Conservation (phyloP, 2,113 vertebrate species). For the Hippocampus guttulatus region DNA sequence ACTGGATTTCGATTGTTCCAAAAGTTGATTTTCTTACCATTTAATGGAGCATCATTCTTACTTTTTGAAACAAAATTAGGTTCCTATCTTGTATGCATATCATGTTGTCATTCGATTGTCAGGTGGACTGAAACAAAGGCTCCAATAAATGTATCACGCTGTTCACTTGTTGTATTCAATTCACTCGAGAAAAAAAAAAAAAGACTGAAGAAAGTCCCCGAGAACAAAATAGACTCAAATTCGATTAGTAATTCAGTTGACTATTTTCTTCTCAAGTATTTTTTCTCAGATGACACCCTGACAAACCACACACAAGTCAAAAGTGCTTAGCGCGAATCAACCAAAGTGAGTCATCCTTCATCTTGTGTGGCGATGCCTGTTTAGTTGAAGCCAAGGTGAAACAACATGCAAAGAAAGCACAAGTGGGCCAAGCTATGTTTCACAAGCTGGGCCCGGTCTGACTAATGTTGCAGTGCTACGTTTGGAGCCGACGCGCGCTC, state of each 20-base stretch:
- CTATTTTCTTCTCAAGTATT: neutral
- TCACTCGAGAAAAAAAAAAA: neutral
- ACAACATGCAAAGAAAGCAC: constrained; percentile 51
- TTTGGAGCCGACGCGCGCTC: constrained; percentile 48
- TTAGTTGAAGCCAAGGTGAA: constrained; percentile 50
- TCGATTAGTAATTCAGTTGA: too few relatives aligned
- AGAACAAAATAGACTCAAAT: neutral
- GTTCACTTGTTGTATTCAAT: neutral
- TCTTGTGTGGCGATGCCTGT: constrained; percentile 57
- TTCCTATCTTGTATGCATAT: too few relatives aligned
- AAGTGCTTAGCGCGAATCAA: constrained; percentile 14
- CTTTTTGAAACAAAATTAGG: too few relatives aligned
- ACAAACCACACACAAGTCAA: constrained; percentile 15
- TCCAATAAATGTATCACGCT: neutral
- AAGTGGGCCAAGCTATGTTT: constrained; percentile 32
- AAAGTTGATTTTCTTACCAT: too few relatives aligned
- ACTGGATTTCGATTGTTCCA: too few relatives aligned
- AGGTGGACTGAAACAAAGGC: neutral
- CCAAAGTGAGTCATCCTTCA: constrained; percentile 32
- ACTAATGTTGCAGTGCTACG: constrained; percentile 27
- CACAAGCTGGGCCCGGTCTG: constrained; percentile 28
- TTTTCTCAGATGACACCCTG: neutral
- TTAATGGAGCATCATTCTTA: too few relatives aligned
- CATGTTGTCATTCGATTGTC: neutral
- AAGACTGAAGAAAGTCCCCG: neutral